Evolutionary conservation across 2,888 invertebrate species (phyloP).

Genomic region (Anoplius nigerrimus): DNA sequence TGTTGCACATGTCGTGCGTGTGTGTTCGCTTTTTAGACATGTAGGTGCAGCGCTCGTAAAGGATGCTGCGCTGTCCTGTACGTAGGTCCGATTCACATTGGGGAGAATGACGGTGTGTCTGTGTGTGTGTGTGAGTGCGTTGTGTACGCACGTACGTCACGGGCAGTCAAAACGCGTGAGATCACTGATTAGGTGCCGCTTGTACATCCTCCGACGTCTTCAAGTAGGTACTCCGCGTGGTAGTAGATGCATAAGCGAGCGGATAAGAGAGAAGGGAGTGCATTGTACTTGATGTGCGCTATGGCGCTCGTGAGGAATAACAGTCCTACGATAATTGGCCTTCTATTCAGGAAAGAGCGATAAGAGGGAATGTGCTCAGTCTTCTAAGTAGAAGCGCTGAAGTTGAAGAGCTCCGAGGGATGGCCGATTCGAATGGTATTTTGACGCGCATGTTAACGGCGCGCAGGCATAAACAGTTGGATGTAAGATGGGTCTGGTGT

Average conservation of each 20-base stretch:
- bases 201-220: background rate
- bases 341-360: no score
- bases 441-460: no score
- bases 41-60: constrained; percentile 1
- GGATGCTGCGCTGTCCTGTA: background rate
- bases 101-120: no score
- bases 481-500: no score
- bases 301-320: background rate
- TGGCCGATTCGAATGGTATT: no score
- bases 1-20: background rate
- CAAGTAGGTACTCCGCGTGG: background rate
- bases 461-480: no score
- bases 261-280: background rate
- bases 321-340: no score
- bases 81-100: background rate
- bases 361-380: no score
- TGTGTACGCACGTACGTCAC: background rate
- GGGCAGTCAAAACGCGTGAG: constrained; percentile 32
- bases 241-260: background rate
- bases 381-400: no score
- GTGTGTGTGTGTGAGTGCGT: background rate
- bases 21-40: background rate
- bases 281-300: no score
- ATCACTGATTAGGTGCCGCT: constrained; percentile 34
- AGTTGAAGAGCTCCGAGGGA: no score